Evolutionary conservation across 2,888 invertebrate species (phyloP), one percentile per base, ranked within the genome.

Genomic region (Drosophila melanocephala): DNA sequence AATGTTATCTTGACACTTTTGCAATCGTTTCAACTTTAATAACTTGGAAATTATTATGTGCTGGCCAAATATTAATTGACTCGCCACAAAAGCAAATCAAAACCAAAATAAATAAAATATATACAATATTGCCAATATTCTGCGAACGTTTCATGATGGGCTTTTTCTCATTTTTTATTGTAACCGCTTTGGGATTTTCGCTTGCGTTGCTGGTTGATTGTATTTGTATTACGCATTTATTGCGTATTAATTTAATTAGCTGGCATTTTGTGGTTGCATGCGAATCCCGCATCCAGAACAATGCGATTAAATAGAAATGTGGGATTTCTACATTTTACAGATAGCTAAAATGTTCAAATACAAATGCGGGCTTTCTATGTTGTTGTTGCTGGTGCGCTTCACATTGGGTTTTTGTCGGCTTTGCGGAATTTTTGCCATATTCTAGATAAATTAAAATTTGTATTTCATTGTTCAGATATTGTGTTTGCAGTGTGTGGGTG

Each of bases 161-260:
- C 19, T 32, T 67, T 28, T 26, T 28, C 16, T 16, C 7, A 19
- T 47, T 26, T 26, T 2, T 47, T 16, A 58, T 65, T 72, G 39
- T 42, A 32, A 50, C 63, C 53, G 39, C 59, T 60, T 51, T 62
- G 35, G 55, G 67, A 42, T 50, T 62, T 37, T 61, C 30, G 22
- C 22, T 53, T 63, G 42, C 16, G 35, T 53, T 52, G 60, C 7
- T 37, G 52, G 51, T 56, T 67, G 64, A 67, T 59, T 71, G 62
- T 64, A 55, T 75, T 77, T 73, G 76, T 59, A 60, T 79, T 75
- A 77, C 68, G 69, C 75, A 79, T 79, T 87, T 81, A 75, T 79
- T 89, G 75, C 76, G 80, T 81, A 85, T 85, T 89, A 82, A 88
- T 88, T 88, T 77, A 88, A 89, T 88, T 88, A 89, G 89, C 82